Conservation (phyloP, 2,113 vertebrate species). For the Dunckerocampus dactyliophorus region DNA sequence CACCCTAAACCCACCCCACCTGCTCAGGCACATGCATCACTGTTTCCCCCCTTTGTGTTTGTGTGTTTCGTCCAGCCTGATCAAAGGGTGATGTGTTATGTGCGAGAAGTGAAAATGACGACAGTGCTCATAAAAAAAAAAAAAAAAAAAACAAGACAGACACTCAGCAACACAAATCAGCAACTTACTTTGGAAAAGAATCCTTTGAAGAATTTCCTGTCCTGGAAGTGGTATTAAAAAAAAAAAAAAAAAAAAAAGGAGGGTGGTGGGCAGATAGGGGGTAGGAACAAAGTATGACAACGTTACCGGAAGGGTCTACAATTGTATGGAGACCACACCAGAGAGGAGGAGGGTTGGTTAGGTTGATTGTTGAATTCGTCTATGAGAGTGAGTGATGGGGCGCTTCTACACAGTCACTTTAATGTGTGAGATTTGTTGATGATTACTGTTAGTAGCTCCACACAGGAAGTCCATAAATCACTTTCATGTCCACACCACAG, state of each 20-base stretch:
- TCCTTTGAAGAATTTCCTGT: slow-evolving; percentile 99
- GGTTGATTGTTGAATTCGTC: slow-evolving; percentile 22
- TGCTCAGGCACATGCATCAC: slow-evolving; percentile 50
- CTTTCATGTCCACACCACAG: background rate
- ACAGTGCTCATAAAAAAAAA: slow-evolving; percentile 1
- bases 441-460: slow-evolving; percentile 42
- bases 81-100: slow-evolving; percentile 59
- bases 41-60: slow-evolving; percentile 10
- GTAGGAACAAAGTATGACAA: slow-evolving; percentile 91
- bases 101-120: slow-evolving; percentile 28
- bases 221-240: slow-evolving; percentile 80
- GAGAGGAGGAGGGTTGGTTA: slow-evolving; percentile 59
- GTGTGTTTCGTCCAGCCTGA: slow-evolving; percentile 38
- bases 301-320: slow-evolving; percentile 88
- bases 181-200: slow-evolving; percentile 99
- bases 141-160: slow-evolving; percentile 22
- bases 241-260: slow-evolving; percentile 18
- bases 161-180: slow-evolving; percentile 67
- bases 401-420: too few relatives aligned
- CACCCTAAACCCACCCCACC: slow-evolving; percentile 32
- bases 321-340: slow-evolving; percentile 70
- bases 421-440: background rate
- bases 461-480: slow-evolving; percentile 4
- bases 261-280: slow-evolving; percentile 62
- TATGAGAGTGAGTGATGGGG: background rate